These are phyloP conservation scores for Sycobia sp. DNA, from an alignment of 1,140 invertebrate species.

Conservation along the genomic window DNA sequence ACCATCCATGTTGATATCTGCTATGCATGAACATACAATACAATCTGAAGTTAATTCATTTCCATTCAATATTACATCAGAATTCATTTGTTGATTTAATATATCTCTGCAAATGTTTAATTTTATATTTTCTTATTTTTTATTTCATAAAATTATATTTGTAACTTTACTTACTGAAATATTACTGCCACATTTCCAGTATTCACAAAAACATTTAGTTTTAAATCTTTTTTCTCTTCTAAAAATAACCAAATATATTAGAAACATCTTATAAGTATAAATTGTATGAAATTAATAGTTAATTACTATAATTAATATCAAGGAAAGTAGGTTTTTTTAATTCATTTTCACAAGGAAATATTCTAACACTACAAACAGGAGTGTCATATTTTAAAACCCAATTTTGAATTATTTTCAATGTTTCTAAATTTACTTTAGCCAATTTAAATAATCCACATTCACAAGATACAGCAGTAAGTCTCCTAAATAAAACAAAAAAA, in stretches of 20 bases:
- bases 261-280: background rate
- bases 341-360: slow-evolving; percentile 58
- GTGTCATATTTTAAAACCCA: slow-evolving; percentile 66
- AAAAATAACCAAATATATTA: slow-evolving; percentile 8
- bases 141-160: slow-evolving; percentile 23
- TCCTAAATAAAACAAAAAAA: slow-evolving; percentile 46
- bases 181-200: slow-evolving; percentile 67
- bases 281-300: background rate
- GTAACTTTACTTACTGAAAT: slow-evolving; percentile 57
- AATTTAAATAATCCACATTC: slow-evolving; percentile 69
- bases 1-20: slow-evolving; percentile 77
- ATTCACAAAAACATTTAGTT: slow-evolving; percentile 66
- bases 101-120: slow-evolving; percentile 63
- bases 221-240: slow-evolving; percentile 35
- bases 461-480: slow-evolving; percentile 68
- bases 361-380: slow-evolving; percentile 64
- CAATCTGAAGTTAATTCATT: slow-evolving; percentile 65
- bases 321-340: slow-evolving; percentile 44
- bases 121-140: slow-evolving; percentile 5
- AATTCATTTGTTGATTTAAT: slow-evolving; percentile 63
- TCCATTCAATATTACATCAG: slow-evolving; percentile 59
- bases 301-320: slow-evolving; percentile 25
- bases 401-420: slow-evolving; percentile 58
- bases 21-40: slow-evolving; percentile 66
- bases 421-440: slow-evolving; percentile 61